Evolutionary conservation across 2,113 vertebrate genomes (phyloP).

Genomic region (Lophius piscatorius): DNA sequence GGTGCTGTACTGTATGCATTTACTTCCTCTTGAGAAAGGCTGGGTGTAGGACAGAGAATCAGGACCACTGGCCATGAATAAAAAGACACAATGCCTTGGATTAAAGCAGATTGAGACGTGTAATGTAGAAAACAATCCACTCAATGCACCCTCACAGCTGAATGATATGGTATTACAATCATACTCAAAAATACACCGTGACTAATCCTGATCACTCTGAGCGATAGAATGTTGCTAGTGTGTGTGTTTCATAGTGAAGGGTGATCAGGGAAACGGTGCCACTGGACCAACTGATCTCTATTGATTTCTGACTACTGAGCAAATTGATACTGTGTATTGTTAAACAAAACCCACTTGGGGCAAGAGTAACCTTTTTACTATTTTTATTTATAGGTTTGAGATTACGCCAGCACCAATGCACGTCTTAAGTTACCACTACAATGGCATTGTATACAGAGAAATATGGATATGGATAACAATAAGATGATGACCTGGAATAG

Average conservation of each 20-base stretch:
- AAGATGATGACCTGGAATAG: too few relatives aligned
- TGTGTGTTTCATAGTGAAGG: slow-evolving; percentile 34
- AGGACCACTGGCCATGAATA: background rate
- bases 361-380: too few relatives aligned
- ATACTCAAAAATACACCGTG: background rate
- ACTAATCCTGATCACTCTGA: slow-evolving; percentile 1
- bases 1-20: too few relatives aligned
- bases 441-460: too few relatives aligned
- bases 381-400: too few relatives aligned
- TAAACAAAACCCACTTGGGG: slow-evolving; percentile 15
- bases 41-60: too few relatives aligned
- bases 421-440: too few relatives aligned
- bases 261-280: slow-evolving; percentile 10
- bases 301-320: slow-evolving; percentile 42
- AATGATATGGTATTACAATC: background rate
- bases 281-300: slow-evolving; percentile 10
- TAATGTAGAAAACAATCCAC: background rate
- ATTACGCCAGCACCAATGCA: too few relatives aligned
- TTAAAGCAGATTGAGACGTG: background rate
- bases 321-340: too few relatives aligned
- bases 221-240: background rate
- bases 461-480: too few relatives aligned
- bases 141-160: background rate
- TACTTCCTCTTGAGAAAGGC: background rate
- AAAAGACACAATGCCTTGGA: background rate